Conservation (phyloP, 2,113 vertebrate species). For the Ctenodactylus gundi region DNA sequence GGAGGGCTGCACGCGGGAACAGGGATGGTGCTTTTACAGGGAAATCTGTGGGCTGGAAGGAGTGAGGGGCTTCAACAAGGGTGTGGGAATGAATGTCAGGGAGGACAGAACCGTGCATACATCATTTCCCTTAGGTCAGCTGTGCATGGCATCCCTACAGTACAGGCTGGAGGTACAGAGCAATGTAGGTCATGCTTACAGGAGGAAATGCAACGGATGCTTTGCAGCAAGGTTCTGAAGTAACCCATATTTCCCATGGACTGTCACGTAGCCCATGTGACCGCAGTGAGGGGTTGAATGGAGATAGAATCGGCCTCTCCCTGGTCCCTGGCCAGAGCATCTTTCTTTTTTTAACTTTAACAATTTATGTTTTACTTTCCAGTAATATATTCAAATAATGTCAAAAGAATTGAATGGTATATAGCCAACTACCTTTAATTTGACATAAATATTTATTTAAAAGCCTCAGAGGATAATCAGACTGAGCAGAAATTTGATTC, state of each 20-base stretch:
- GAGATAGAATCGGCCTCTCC: too few species aligned
- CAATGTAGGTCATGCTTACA: neutral
- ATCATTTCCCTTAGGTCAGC: neutral
- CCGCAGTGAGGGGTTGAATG: too few species aligned
- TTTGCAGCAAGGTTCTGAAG: too few species aligned
- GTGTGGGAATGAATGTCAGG: neutral
- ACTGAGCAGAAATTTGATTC: conserved; percentile 90
- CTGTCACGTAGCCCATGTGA: too few species aligned
- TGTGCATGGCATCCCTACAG: neutral
- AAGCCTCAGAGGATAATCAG: conserved; percentile 82
- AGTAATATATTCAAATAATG: conserved; percentile 89
- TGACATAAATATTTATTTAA: conserved; percentile 91
- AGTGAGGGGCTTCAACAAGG: neutral
- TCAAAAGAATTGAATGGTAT: conserved; percentile 87
- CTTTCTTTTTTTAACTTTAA: too few species aligned
- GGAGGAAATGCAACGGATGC: neutral
- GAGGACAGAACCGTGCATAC: neutral
- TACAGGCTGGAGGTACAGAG: neutral
- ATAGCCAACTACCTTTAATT: conserved; percentile 76
- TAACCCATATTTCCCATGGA: too few species aligned
- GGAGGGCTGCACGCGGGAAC: neutral
- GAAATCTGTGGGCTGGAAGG: neutral
- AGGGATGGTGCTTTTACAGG: neutral
- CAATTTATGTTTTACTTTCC: conserved; percentile 87
- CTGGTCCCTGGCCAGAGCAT: too few species aligned